Evolutionary conservation across 1,140 invertebrate genomes (phyloP), one percentile per base, ranked within the genome.

Genomic region (Lasioglossum baleicum): DNA sequence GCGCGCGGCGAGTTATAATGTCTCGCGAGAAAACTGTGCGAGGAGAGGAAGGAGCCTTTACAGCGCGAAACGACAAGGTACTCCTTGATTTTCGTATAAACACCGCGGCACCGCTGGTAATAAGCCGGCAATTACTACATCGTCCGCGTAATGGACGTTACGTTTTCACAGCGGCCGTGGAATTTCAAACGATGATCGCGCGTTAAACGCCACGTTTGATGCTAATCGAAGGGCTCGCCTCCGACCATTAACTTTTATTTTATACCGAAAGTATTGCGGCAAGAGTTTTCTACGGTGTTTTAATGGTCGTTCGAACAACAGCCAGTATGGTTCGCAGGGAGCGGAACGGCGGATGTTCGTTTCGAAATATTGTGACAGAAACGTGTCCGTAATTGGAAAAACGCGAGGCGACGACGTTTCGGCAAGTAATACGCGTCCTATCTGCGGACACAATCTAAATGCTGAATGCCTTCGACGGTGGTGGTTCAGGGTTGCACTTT

Each of bases 21-120:
- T 64, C 53, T 31, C 69, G 77, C 63, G 69, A 71, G 72, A 77
- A 76, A 81, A 74, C 51, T 76, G 58, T 2, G 53, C 17, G 44
- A 79, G 51, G 3, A 53, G 51, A 53, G 51, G 13, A 5, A 51
- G 48, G 5, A 11, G 61, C 61, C 72, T 75, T 77, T 69, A 63
- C 40, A 68, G 42, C 61, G 42, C 72, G n/a, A 35, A 74, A 48
- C 60, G 42, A 53, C 53, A 22, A 22, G 35, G 6, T 71, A 8
- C 44, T 48, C 26, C 20, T 65, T 40, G 26, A 74, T 64, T 74
- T 74, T 74, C 72, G 72, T 53, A 53, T 53, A 69, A 69, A 69
- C 20, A 5, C 31, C 48, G 61, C 63, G 44, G 63, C 44, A 51
- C 20, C 31, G 72, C 44, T 22, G 63, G 31, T 74, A 73, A 73